A percentile compares a stretch with the other conserved stretches of the same genome.
Conservation (phyloP, 2,888 invertebrate species). For the Microctonus hyperodae region DNA sequence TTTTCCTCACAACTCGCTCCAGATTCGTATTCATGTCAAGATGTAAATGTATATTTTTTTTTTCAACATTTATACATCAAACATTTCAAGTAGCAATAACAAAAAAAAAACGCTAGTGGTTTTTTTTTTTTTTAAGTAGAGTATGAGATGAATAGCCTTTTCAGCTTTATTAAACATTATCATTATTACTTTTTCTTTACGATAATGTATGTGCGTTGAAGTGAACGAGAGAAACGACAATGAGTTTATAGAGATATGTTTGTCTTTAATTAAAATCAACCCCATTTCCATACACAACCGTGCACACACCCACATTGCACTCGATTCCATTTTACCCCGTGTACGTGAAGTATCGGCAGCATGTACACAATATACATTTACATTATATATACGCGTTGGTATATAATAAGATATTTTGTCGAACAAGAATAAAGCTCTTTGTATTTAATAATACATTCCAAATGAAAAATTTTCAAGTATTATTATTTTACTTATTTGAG, state of each 20-base stretch:
- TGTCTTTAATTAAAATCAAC: constrained; percentile 61
- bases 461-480: too few species aligned
- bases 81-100: not conserved
- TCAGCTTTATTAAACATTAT: not conserved
- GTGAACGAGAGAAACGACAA: constrained; percentile 44
- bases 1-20: not conserved
- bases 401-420: not conserved
- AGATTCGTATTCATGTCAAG: not conserved
- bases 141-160: not conserved
- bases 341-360: constrained; percentile 7
- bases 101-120: not conserved
- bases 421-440: too few species aligned
- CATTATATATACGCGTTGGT: not conserved
- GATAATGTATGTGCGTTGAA: constrained; percentile 23
- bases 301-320: not conserved
- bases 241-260: constrained; percentile 50
- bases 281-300: constrained; percentile 30
- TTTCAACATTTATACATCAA: not conserved
- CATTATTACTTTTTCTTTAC: not conserved
- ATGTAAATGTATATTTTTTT: not conserved
- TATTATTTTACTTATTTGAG: too few species aligned
- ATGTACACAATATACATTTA: constrained; percentile 20
- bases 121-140: not conserved
- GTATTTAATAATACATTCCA: too few species aligned
- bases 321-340: constrained; percentile 3